A percentile compares a stretch with the other conserved stretches of the same genome.
These are phyloP conservation scores for Notodonta ziczac DNA, from an alignment of 2,888 invertebrate genomes.

Conservation along the genomic window DNA sequence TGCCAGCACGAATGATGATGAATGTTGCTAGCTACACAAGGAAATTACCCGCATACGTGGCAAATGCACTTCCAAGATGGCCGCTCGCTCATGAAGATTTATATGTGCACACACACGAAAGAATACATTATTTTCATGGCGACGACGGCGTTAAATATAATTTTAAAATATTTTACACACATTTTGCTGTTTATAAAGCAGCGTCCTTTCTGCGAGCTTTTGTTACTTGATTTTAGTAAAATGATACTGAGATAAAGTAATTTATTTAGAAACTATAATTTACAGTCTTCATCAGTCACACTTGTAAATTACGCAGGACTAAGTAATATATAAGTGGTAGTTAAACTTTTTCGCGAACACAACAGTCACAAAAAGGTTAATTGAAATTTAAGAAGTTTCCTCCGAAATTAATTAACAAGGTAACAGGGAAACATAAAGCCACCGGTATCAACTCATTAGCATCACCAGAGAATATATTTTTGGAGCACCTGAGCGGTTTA, in stretches of 20 bases:
- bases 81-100: conserved; percentile 48
- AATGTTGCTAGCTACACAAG: conserved; percentile 47
- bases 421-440: conserved; percentile 40
- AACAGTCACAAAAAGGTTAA: neutral
- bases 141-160: neutral
- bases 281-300: no score
- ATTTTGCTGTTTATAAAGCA: neutral
- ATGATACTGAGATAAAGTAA: no score
- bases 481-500: conserved; percentile 28
- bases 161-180: neutral
- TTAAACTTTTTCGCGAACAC: no score
- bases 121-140: neutral
- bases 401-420: conserved; percentile 33
- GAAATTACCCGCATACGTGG: conserved; percentile 49
- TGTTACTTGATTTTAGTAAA: no score
- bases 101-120: conserved; percentile 34
- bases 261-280: no score
- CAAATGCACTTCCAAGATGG: conserved; percentile 61
- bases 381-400: neutral
- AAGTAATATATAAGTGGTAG: no score
- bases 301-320: no score
- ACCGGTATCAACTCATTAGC: conserved; percentile 54
- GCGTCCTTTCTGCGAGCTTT: no score
- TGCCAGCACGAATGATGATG: conserved; percentile 52
- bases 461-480: conserved; percentile 50